Base-by-base conservation (phyloP, 2,888 invertebrate species). In the Osmoderma eremita region DNA sequence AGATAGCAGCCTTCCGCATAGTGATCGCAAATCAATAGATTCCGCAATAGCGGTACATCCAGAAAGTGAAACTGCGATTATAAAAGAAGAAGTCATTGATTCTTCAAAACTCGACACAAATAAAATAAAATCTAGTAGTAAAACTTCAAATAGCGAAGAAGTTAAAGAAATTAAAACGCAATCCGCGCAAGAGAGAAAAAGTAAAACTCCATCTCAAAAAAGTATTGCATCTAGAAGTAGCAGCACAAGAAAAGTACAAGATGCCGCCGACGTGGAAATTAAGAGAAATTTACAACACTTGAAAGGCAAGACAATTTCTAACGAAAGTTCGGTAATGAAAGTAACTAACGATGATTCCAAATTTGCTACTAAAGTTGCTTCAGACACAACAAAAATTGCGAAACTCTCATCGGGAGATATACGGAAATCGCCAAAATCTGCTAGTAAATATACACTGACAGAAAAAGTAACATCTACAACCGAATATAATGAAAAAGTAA, bases 391-490 rank as follows among this genome's bases (percentile, higher is more conserved):
- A 10, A 61, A 61, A 61, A 30, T 45, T 45, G 18, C 45, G 1
- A 61, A 61, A 13, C 17, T 42, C 5, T 61, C 58, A 8, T 3
- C 38, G 18, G 54, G 39, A 12, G 39, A 54, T 54, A 6, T 39
- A 18, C n/a, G 17, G 5, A 54, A 38, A 39, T 51, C 50, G 4
- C 58, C 58, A 30, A 61, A 61, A 61, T 61, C 58, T 15, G 58
- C 58, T 10, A 61, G 58, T 30, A 45, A 45, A 30, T 61, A 61
- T 48, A 61, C 58, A 17, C n/a, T 61, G 12, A 30, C 42, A n/a
- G 58, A 61, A 36, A 61, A 41, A 41, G 20, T 41, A 17, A 45
- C 58, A 8, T 38, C 20, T 42, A n/a, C 15, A 12, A 42, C 20
- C 13, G 42, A 24, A 42, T 15, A 41, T 17, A 36, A 13, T 30